Base-by-base conservation (phyloP, 2,113 vertebrate species). In the Hystrix brachyura region DNA sequence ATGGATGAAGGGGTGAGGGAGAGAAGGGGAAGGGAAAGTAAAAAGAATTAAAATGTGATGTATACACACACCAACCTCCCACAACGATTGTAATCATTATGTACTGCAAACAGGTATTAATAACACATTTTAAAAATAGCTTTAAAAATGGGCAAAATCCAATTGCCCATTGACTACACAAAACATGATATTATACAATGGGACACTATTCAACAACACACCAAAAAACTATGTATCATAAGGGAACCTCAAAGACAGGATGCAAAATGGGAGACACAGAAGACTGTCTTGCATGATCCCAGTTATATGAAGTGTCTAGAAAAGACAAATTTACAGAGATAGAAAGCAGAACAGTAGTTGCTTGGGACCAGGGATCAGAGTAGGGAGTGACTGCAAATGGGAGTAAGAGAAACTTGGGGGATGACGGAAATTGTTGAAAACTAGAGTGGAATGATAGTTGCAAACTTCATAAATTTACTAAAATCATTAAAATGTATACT, bases 261-360 rank as follows among this genome's bases (percentile, higher is more conserved):
- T 38, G 13, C 27, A 76, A 82, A 93, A 38, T 62, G 46, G 67
- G 88, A 84, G 43, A 95, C 18, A 93, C n/a, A 78, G 82, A 95
- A 93, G 57, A 67, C 81, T 59, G 23, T 79, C 67, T 81, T 89
- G 12, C 10, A 55, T 32, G 82, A 83, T 51, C 29, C 23, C 46
- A 34, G 86, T 74, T 82, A 62, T 67, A 64, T 55, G 69, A 79
- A 55, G 72, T 97, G 84, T 78, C 81, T 95, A 64, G 78, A 93
- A 95, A 85, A 93, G 62, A 29, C 18, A 71, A 84, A 90, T 67
- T 19, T 94, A 69, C 9, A 71, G 55, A 93, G 23, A 81, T 38
- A 55, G 23, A 53, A 65, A 80, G 7, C 34, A 83, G 78, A 64
- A 85, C 2, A 60, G 55, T 93, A 38, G 34, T 85, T 88, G 29